Evolutionary conservation across 1,140 invertebrate genomes (phyloP), one percentile per base, ranked within the genome.

Genomic region (Lepidurus arcticus): DNA sequence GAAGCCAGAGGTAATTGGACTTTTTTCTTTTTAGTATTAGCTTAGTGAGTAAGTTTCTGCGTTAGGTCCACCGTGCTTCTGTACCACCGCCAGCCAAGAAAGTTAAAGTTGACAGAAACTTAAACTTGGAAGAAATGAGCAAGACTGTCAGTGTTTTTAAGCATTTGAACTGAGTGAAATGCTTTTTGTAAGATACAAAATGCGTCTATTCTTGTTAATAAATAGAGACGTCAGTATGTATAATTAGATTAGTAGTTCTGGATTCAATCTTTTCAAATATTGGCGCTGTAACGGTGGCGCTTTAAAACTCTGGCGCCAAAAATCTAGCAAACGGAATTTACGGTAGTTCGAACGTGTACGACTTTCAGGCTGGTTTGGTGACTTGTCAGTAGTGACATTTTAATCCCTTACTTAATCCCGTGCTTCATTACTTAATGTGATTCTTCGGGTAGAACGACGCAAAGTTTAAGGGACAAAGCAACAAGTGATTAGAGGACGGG

Each of bases 1-100:
- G 78, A 42, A 79, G 34, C 53, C 34, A 78, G 24, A 44, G 24
- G 13, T 42, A 24, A 73, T 24, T 13, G 34, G 44, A 73, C 21
- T 42, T 26, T 53, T 45, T 24, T 76, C 24, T 73, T 24, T 44
- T 42, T 9, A 21, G 34, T 44, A 44, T 47, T 42, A 26, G 24
- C 24, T 53, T 4, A 53, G 9, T 53, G 44, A 5, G 9, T 76
- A 53, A 42, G 5, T 26, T 44, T 74, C n/a, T 74, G 47, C 13
- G 1, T 47, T 11, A 43, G 42, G 42, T 44, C n/a, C 13, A 74
- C 8, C 43, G 47, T 34, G 21, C 75, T 7, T 21, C 42, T 24
- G 53, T 26, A 11, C 44, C 73, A 74, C 44, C 26, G 26, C 45
- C 73, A 8, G 74, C 73, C 2, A 65, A 74, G 21, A 79, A 47